These are phyloP conservation scores for Pseudobourletiella spinata DNA, from an alignment of 1,140 invertebrate genomes.

Conservation along the genomic window DNA sequence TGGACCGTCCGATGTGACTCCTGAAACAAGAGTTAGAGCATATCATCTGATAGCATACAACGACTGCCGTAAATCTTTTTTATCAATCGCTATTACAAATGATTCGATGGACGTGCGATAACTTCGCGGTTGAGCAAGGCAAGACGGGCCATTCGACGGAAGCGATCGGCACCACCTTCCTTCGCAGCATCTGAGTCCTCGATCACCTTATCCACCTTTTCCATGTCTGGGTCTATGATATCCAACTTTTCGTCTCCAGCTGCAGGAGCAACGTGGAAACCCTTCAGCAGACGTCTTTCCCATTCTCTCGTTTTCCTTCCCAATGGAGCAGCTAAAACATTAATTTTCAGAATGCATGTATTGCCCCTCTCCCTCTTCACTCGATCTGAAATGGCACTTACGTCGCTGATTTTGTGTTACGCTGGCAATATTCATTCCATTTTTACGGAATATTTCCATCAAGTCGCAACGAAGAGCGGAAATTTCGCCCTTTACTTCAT, in stretches of 20 bases:
- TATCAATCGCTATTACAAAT: too few relatives aligned
- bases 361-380: too few relatives aligned
- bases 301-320: slow-evolving; percentile 68
- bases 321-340: slow-evolving; percentile 37
- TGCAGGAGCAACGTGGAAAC: slow-evolving; percentile 69
- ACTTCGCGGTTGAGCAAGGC: slow-evolving; percentile 45
- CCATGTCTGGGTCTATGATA: slow-evolving; percentile 42
- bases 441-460: slow-evolving; percentile 67
- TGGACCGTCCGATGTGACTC: slow-evolving; percentile 65
- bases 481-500: slow-evolving; percentile 84
- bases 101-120: slow-evolving; percentile 4
- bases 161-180: slow-evolving; percentile 56
- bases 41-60: neutral
- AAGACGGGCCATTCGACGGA: slow-evolving; percentile 60
- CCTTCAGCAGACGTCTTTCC: slow-evolving; percentile 73
- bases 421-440: slow-evolving; percentile 62
- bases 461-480: slow-evolving; percentile 71
- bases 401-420: too few relatives aligned
- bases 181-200: slow-evolving; percentile 34
- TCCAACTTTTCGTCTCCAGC: slow-evolving; percentile 49
- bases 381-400: too few relatives aligned
- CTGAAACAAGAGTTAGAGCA: slow-evolving; percentile 42
- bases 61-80: too few relatives aligned
- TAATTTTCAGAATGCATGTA: too few relatives aligned
- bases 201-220: neutral